A percentile compares a stretch with the other conserved stretches of the same genome.
These are phyloP conservation scores for Pomatorhinus ruficollis DNA, from an alignment of 2,113 vertebrate species.

Conservation along the genomic window DNA sequence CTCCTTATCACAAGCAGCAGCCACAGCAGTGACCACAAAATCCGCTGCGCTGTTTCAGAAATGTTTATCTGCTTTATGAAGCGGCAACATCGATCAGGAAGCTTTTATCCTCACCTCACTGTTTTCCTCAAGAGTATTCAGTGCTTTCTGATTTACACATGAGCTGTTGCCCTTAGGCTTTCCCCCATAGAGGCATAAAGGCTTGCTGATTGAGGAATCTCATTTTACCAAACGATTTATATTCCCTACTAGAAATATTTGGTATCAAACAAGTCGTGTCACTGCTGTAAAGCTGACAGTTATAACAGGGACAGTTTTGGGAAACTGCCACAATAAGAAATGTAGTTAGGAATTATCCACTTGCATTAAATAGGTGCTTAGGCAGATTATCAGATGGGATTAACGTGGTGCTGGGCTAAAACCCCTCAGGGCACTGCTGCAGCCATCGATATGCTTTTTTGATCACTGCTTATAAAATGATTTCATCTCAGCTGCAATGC, in stretches of 20 bases:
- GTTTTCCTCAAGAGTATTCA: not conserved
- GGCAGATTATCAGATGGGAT: not conserved
- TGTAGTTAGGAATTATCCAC: not conserved
- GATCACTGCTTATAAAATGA: not conserved
- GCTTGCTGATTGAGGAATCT: not conserved
- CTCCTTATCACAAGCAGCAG: not conserved
- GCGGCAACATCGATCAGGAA: not conserved
- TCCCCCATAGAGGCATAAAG: not conserved
- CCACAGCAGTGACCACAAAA: not conserved
- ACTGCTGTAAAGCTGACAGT: not conserved
- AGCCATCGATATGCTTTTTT: not conserved
- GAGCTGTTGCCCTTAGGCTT: not conserved
- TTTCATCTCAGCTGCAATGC: not conserved
- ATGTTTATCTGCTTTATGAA: not conserved
- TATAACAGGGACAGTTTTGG: accelerated
- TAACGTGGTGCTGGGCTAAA: not conserved
- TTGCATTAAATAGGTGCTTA: not conserved
- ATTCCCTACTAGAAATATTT: not conserved
- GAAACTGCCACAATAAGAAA: not conserved
- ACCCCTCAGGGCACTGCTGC: not conserved
- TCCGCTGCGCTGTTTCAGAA: accelerated
- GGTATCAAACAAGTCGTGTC: accelerated
- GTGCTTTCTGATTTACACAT: not conserved
- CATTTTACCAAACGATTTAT: not conserved
- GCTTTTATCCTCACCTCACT: not conserved